phyloP scores from a whole-genome alignment of 2,797 vertebrate species.

The Zalophus californianus region DNA sequence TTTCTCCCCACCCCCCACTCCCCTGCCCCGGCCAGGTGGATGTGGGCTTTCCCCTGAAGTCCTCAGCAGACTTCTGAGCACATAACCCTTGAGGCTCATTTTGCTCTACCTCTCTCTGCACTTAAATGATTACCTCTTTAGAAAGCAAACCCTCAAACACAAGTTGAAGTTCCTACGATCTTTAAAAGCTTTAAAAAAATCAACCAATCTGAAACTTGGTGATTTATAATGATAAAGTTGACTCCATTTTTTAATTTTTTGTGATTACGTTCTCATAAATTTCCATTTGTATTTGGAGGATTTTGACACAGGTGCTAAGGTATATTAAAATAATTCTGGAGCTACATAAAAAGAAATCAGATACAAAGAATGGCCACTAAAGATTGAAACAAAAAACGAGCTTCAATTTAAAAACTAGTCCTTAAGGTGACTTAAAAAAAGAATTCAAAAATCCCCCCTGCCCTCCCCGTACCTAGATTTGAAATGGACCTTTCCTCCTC shows the following conservation, averaged over 20 bases:
- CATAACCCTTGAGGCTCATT: neutral
- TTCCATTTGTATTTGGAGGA: constrained; percentile 9
- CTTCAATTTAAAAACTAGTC: constrained; percentile 26
- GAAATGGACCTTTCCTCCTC: constrained; percentile 34
- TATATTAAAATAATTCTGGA: neutral
- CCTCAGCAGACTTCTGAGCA: neutral
- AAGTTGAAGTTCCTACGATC: neutral
- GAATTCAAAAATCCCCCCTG: neutral
- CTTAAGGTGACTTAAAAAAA: neutral
- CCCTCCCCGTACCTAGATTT: constrained; percentile 22
- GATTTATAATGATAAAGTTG: neutral
- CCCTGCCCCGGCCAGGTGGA: neutral
- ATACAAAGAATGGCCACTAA: neutral
- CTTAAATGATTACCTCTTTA: neutral
- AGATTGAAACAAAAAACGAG: neutral
- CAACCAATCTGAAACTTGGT: neutral
- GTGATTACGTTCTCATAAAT: neutral
- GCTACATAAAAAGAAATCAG: constrained; percentile 6
- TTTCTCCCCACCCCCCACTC: neutral
- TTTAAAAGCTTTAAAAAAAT: constrained; percentile 1
- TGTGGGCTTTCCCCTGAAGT: neutral
- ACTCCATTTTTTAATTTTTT: neutral
- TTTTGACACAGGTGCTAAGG: neutral
- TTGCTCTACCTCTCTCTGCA: neutral
- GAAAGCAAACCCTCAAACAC: neutral